A percentile compares a stretch with the other conserved stretches of the same genome.
These are phyloP conservation scores for Onychomys leucogaster DNA, from an alignment of 2,797 vertebrate species.

Conservation along the genomic window DNA sequence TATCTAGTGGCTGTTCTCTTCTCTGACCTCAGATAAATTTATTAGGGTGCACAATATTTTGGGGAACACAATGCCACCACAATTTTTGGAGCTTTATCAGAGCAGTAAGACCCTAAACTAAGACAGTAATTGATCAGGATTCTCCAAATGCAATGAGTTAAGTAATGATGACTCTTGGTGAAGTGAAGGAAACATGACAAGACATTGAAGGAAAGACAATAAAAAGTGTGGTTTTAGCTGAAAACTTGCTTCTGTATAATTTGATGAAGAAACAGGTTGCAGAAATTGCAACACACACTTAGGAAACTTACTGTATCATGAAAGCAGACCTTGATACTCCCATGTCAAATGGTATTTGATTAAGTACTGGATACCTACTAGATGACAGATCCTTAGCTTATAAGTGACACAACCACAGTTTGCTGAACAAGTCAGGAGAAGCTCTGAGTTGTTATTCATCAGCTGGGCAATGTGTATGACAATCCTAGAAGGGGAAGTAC, in stretches of 20 bases:
- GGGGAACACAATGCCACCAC: too few relatives aligned
- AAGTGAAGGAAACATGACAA: background rate
- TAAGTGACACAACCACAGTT: background rate
- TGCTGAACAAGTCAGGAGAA: background rate
- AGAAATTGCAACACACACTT: background rate
- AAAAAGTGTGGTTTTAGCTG: background rate
- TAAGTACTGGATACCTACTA: background rate
- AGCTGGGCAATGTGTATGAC: accelerated
- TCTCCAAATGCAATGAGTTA: background rate
- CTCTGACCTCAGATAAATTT: too few relatives aligned
- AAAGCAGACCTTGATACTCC: background rate
- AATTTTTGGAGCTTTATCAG: too few relatives aligned
- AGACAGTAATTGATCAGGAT: background rate
- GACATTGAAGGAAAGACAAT: background rate
- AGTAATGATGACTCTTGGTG: background rate
- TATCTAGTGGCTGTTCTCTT: too few relatives aligned
- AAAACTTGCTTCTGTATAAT: background rate
- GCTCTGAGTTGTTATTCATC: background rate
- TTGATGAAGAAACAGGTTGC: background rate
- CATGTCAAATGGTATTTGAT: too few relatives aligned
- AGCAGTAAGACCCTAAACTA: background rate
- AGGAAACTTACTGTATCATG: too few relatives aligned
- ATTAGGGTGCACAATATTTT: too few relatives aligned
- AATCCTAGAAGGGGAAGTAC: too few relatives aligned
- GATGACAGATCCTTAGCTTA: background rate